Evolutionary conservation across 2,113 vertebrate genomes (phyloP).

Genomic region (Paramisgurnus dabryanus): DNA sequence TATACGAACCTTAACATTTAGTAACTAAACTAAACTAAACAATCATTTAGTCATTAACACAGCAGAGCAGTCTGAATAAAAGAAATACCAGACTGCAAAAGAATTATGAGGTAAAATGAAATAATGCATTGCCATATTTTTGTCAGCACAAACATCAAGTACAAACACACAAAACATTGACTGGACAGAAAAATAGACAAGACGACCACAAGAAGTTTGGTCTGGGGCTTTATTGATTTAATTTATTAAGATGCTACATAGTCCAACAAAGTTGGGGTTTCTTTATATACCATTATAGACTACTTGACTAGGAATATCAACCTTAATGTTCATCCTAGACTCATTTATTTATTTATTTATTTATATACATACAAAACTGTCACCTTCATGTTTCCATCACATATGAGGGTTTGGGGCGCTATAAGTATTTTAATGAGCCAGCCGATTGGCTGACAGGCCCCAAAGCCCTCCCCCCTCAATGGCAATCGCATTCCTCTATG

Average conservation of each 20-base stretch:
- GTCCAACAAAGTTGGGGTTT: conserved; percentile 87
- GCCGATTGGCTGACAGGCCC: conserved; percentile 27
- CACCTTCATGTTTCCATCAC: conserved; percentile 79
- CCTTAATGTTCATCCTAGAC: conserved; percentile 65
- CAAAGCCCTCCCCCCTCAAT: conserved; percentile 35
- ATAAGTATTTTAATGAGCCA: conserved; percentile 54
- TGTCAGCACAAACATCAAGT: no score
- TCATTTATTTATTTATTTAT: conserved; percentile 70
- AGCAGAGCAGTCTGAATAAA: no score
- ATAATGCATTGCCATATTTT: no score
- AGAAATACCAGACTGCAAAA: no score
- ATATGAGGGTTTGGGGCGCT: conserved; percentile 71
- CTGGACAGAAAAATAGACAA: conserved; percentile 58
- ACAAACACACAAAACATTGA: neutral
- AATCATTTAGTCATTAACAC: no score
- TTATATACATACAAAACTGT: conserved; percentile 84
- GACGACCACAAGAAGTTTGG: conserved; percentile 65
- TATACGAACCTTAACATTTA: no score
- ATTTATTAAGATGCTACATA: conserved; percentile 95
- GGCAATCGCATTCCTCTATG: conserved; percentile 11
- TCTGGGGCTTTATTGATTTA: conserved; percentile 87
- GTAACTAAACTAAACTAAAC: no score
- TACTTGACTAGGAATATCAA: conserved; percentile 80
- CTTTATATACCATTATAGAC: conserved; percentile 84
- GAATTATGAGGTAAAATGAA: no score